Evolutionary conservation across 2,797 vertebrate species (phyloP), one percentile per base, ranked within the genome.

Genomic region (Tokudaia tokunoshimensis): DNA sequence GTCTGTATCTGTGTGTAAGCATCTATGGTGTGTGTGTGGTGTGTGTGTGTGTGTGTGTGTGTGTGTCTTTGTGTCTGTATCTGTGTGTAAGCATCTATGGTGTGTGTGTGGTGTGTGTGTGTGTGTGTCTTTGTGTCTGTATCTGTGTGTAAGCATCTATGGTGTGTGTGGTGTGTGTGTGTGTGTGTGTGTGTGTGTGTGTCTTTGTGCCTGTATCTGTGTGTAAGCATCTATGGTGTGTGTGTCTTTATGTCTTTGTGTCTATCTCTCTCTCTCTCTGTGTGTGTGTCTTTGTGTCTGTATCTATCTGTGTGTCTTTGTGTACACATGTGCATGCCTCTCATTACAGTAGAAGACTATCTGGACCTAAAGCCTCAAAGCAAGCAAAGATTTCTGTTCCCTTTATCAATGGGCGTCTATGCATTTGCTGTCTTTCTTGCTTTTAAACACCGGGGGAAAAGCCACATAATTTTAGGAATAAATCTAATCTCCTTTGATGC

Each of bases 401-500:
- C 15, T 86, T 9, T 52, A 7, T 20, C 57, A 24, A 31, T 72
- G 34, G 20, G 26, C 19, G n/a, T 59, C 67, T 75, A 14, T n/a
- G 44, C 37, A 24, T 67, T 89, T 88, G 11, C 65, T 83, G 2
- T 9, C 72, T 87, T 34, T 83, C 57, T 76, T 80, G 19, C 47
- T 94, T 83, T 44, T 82, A n/a, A 76, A 72, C 1, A 3, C 20
- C 72, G 59, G 2, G 59, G 44, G 70, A 22, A 72, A 84, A 82
- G 6, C 31, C 6, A 10, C 44, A 50, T 57, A 59, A 37, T 65
- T 41, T 87, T 82, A 47, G 65, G 74, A 75, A 78, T 90, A 93
- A 94, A 80, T 96, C 74, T 75, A 55, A 44, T 84, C 37, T 79
- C 55, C 61, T 90, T 81, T 76, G 63, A 80, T 95, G 85, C 65